phyloP scores from a whole-genome alignment of 2,888 invertebrate species.

The Netelia virgata region DNA sequence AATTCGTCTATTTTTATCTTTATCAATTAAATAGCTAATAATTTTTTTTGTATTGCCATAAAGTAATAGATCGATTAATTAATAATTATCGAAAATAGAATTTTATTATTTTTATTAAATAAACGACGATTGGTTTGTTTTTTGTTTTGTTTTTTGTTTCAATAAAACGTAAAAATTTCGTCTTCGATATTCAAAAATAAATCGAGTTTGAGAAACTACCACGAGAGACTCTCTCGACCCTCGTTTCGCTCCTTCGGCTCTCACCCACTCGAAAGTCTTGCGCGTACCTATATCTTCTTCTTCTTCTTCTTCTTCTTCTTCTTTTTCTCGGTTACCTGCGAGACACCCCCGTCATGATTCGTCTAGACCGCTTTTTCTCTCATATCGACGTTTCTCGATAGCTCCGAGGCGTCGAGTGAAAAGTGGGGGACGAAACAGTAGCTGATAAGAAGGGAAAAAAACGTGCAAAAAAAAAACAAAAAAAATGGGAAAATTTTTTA shows the following conservation, averaged over 20 bases:
- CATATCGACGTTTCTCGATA: slow-evolving; percentile 42
- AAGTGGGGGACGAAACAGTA: slow-evolving; percentile 14
- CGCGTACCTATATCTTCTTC: not conserved
- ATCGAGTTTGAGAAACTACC: too few relatives aligned
- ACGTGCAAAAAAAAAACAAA: not conserved
- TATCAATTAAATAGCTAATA: too few relatives aligned
- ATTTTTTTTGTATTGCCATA: not conserved
- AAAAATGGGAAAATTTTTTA: slow-evolving; percentile 1
- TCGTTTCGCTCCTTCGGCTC: too few relatives aligned
- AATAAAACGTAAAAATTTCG: too few relatives aligned
- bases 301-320: not conserved
- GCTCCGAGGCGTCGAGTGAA: slow-evolving; percentile 26
- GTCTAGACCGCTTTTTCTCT: slow-evolving; percentile 64
- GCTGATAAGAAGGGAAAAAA: not conserved
- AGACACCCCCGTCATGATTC: slow-evolving; percentile 48
- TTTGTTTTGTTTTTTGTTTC: too few relatives aligned
- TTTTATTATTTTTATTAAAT: too few relatives aligned
- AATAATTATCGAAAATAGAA: not conserved
- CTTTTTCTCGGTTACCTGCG: slow-evolving; percentile 4
- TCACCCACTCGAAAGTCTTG: not conserved
- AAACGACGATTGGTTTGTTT: too few relatives aligned
- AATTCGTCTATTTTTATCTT: too few relatives aligned
- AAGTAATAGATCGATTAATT: not conserved
- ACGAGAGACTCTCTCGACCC: too few relatives aligned
- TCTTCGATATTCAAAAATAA: too few relatives aligned